phyloP scores from a whole-genome alignment of 2,797 vertebrate genomes.

The Caiman crocodilus region DNA sequence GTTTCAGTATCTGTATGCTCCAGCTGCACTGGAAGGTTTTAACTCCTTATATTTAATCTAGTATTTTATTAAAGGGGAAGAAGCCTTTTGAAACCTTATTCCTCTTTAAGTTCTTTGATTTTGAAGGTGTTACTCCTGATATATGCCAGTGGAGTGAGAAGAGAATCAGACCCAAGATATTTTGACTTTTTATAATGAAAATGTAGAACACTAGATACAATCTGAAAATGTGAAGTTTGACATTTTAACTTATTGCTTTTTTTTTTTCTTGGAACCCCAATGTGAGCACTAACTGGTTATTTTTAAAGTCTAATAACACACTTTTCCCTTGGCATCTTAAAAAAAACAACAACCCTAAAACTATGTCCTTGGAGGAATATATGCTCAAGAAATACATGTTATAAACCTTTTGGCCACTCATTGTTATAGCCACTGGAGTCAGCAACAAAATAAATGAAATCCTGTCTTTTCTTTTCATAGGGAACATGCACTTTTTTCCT shows the following conservation, averaged over 20 bases:
- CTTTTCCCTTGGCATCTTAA: background rate
- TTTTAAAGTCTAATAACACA: background rate
- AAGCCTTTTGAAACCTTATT: background rate
- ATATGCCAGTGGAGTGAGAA: background rate
- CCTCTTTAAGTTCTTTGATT: background rate
- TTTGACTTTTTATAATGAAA: background rate
- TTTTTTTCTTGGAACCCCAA: background rate
- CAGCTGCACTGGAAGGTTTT: background rate
- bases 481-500: background rate
- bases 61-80: background rate
- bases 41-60: fast-evolving
- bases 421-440: background rate
- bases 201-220: background rate
- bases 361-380: background rate
- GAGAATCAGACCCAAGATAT: background rate
- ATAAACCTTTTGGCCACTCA: background rate
- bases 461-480: background rate
- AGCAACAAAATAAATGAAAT: constrained; percentile 10
- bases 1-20: no score
- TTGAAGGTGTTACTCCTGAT: background rate
- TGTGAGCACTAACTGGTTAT: background rate
- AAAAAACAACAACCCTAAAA: background rate
- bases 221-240: fast-evolving
- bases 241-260: background rate
- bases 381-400: background rate